A percentile compares a stretch with the other conserved stretches of the same genome.
phyloP scores from a whole-genome alignment of 2,797 vertebrate species.

The Xerus rutilus region DNA sequence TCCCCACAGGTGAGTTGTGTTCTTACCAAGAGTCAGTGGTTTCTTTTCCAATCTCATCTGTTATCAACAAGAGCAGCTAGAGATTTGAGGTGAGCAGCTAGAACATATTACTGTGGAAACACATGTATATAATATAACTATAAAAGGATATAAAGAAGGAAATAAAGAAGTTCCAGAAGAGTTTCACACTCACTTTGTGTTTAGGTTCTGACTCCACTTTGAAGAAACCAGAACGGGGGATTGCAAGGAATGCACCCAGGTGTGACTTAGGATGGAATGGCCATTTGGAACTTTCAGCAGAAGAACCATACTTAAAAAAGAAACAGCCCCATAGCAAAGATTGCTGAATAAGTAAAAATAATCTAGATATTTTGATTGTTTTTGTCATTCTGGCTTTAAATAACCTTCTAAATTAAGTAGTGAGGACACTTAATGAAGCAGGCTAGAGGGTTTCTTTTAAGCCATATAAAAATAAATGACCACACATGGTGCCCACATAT shows the following conservation, averaged over 20 bases:
- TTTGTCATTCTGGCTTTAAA: conserved; percentile 13
- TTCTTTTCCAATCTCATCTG: not conserved
- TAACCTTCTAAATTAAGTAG: not conserved
- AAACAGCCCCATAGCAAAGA: not conserved
- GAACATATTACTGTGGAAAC: not conserved
- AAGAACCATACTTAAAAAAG: not conserved
- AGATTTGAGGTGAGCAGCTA: not conserved
- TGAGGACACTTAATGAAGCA: not conserved
- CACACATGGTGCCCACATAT: not conserved
- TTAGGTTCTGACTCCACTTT: not conserved
- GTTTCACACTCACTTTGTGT: not conserved
- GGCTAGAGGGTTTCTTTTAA: not conserved
- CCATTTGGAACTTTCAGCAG: not conserved
- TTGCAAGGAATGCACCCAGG: not conserved
- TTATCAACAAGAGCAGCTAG: not conserved
- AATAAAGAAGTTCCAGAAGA: not conserved
- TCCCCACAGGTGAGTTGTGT: not conserved
- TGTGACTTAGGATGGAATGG: not conserved
- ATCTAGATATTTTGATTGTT: not conserved
- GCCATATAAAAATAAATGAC: not conserved
- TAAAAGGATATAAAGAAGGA: too few species aligned
- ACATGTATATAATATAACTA: not conserved
- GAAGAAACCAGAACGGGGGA: not conserved
- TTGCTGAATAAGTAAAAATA: not conserved
- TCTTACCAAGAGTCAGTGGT: not conserved